A percentile compares a stretch with the other conserved stretches of the same genome.
Evolutionary conservation across 2,888 invertebrate species (phyloP).

Genomic region (Lithophane socia): DNA sequence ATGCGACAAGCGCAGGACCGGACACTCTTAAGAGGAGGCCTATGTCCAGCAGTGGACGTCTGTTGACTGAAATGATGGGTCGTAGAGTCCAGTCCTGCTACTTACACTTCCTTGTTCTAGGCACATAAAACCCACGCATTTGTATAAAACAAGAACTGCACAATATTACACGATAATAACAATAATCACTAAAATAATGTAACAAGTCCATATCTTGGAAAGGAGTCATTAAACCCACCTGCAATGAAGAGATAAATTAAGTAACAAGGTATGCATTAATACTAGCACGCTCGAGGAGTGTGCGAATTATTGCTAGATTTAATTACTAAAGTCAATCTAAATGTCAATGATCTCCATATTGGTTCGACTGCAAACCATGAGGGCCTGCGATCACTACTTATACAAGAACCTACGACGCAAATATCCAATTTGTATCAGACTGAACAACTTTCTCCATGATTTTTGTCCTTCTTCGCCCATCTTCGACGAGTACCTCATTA

Average conservation of each 20-base stretch:
- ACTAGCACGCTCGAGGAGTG: background rate
- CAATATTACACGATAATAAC: background rate
- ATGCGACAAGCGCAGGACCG: too few species aligned
- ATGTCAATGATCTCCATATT: conserved; percentile 31
- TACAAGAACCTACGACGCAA: background rate
- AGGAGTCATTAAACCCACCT: conserved; percentile 26
- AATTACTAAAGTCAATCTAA: conserved; percentile 30
- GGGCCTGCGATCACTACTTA: background rate
- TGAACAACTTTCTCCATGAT: too few species aligned
- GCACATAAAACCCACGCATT: background rate
- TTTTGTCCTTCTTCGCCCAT: too few species aligned
- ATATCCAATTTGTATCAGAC: background rate
- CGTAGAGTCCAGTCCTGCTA: background rate
- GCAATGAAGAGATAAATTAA: conserved; percentile 53
- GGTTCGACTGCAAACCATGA: background rate
- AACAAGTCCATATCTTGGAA: conserved; percentile 12
- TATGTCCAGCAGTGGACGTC: background rate
- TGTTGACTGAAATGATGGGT: background rate
- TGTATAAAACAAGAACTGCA: background rate
- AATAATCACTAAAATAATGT: conserved; percentile 7
- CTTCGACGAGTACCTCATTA: too few species aligned
- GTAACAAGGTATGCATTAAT: conserved; percentile 12
- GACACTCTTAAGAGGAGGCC: background rate
- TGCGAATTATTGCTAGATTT: conserved; percentile 30
- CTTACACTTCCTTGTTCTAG: background rate